phyloP scores from a whole-genome alignment of 2,797 vertebrate species.

The Sylvia borin region DNA sequence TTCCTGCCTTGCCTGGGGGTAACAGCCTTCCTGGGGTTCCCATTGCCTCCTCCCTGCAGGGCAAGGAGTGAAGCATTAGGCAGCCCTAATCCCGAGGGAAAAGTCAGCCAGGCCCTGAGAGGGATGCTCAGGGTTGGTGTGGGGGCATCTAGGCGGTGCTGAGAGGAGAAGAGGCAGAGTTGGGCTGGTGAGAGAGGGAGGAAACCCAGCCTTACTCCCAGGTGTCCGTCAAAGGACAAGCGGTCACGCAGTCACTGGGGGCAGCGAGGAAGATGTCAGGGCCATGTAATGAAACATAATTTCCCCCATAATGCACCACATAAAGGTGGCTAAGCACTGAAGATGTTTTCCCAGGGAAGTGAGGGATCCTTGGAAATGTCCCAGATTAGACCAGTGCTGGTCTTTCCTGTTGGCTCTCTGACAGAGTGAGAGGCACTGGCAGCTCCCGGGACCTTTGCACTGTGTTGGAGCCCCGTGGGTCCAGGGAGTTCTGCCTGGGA shows the following conservation, averaged over 20 bases:
- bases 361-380: not conserved
- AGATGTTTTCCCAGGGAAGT: not conserved
- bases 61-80: fast-evolving
- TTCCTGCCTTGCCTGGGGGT: not conserved
- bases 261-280: not conserved
- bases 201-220: not conserved
- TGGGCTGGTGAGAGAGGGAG: not conserved
- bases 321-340: not conserved
- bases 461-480: fast-evolving
- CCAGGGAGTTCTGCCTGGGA: not conserved
- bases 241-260: not conserved
- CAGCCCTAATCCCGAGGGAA: not conserved
- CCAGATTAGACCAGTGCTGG: fast-evolving
- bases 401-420: not conserved
- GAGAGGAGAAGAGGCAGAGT: not conserved
- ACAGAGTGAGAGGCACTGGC: fast-evolving
- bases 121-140: not conserved
- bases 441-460: fast-evolving
- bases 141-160: fast-evolving
- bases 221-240: not conserved
- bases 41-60: not conserved
- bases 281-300: not conserved
- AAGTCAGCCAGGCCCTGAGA: not conserved
- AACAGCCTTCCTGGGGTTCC: not conserved
- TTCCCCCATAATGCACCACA: not conserved